These are phyloP conservation scores for Sciurus carolinensis DNA, from an alignment of 2,797 vertebrate species.

Conservation along the genomic window DNA sequence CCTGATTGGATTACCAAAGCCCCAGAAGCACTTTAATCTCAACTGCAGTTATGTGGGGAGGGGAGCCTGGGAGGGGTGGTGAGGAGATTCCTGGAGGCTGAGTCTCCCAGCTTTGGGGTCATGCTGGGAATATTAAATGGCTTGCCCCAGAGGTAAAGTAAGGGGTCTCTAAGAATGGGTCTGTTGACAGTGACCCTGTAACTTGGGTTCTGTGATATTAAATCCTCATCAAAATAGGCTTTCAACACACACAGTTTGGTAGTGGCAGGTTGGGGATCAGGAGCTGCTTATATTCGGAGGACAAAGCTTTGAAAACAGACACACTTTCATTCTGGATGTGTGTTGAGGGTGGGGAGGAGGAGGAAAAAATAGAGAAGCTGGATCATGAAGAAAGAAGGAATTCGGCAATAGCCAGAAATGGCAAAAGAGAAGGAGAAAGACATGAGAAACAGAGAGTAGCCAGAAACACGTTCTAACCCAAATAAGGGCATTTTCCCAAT, in stretches of 20 bases:
- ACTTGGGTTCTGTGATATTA: constrained; percentile 71
- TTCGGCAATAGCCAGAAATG: background rate
- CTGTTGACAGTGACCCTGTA: constrained; percentile 58
- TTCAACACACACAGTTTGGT: constrained; percentile 39
- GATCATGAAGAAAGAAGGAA: constrained; percentile 17
- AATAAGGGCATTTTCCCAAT: constrained; percentile 17
- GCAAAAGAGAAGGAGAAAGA: background rate
- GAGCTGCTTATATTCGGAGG: background rate
- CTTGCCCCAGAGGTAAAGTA: constrained; percentile 75
- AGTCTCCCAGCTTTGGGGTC: constrained; percentile 73
- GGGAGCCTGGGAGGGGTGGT: background rate
- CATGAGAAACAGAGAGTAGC: background rate
- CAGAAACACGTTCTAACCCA: background rate
- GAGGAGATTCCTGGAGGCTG: constrained; percentile 74
- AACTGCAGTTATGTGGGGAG: constrained; percentile 62
- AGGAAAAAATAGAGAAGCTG: background rate
- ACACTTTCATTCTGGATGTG: background rate
- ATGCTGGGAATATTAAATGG: constrained; percentile 78
- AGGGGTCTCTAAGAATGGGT: constrained; percentile 61
- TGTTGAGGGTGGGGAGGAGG: background rate
- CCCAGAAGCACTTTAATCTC: constrained; percentile 87
- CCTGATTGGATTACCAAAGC: constrained; percentile 86
- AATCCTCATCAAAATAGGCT: constrained; percentile 65
- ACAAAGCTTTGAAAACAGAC: background rate
- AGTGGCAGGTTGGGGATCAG: constrained; percentile 13